phyloP scores from a whole-genome alignment of 2,113 vertebrate genomes.

The Cheilinus undulatus region DNA sequence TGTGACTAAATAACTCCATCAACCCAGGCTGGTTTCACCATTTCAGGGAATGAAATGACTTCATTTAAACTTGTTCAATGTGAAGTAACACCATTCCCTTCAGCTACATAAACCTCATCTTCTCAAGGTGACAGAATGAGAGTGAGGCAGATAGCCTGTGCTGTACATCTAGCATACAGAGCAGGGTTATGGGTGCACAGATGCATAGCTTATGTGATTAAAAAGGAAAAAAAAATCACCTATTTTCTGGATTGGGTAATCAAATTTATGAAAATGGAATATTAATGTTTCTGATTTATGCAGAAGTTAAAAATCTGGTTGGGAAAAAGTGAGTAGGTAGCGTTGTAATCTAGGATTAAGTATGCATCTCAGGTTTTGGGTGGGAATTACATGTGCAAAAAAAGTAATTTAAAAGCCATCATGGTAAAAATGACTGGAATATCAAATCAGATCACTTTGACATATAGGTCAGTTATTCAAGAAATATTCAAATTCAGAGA shows the following conservation, averaged over 20 bases:
- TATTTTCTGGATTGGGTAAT: conserved; percentile 9
- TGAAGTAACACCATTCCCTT: conserved; percentile 17
- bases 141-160: neutral
- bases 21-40: conserved; percentile 21
- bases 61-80: conserved; percentile 22
- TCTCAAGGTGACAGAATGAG: conserved; percentile 43
- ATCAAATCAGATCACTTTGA: conserved; percentile 55
- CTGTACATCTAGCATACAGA: neutral
- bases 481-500: conserved; percentile 48
- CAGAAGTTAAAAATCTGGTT: neutral
- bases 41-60: conserved; percentile 46
- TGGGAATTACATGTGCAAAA: conserved; percentile 51
- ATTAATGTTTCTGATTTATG: conserved; percentile 7
- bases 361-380: conserved; percentile 51
- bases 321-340: neutral
- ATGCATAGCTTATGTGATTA: conserved; percentile 1
- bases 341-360: conserved; percentile 50
- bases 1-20: conserved; percentile 17
- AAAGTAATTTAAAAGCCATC: conserved; percentile 52
- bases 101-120: conserved; percentile 29
- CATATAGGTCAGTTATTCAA: conserved; percentile 53
- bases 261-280: conserved; percentile 4
- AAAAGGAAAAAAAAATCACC: conserved; percentile 9
- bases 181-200: neutral
- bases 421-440: conserved; percentile 41